Evolutionary conservation across 35 echinoderm and acorn worm genomes (phyloP), one percentile per base, ranked within the genome.

Genomic region (Chiridota heheva): DNA sequence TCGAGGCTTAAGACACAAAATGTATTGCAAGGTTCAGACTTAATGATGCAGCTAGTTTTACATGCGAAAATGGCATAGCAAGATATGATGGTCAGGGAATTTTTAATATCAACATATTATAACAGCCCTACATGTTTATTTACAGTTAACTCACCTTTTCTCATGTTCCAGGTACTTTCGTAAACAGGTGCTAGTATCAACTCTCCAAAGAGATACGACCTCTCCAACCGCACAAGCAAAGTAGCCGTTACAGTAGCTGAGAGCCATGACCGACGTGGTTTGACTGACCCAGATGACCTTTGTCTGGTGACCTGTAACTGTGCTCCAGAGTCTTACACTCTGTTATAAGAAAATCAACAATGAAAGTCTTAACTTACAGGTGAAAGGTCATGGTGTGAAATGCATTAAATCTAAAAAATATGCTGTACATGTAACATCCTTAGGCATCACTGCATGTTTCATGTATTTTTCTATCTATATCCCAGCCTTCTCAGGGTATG

Each of bases 241-340:
- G 84, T 91, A 97, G 22, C 94, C 94, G 2, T 82, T 67, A 60
- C 86, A 33, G 72, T 91, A 91, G 29, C 84, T 91, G 51, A 98
- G 64, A 3, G 84, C 81, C 95, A 98, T 98, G 18, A 98, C 75
- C 12, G 95, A 98, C 44, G 95, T 98, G 3, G 84, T 74, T 51
- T 98, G 95, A 55, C 95, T 98, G 27, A 81, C 90, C 75, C 95
- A 91, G 10, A 98, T 84, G 7, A 98, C 80, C 47, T 87, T 81
- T 12, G 81, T 98, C 40, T 98, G 87, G 56, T 66, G 79, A 16
- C 95, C 95, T 10, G 95, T 88, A 43, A 91, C 84, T 20, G 84
- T 74, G 56, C 86, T 98, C 95, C 95, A 98, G 41, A 98, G 81
- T 53, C 95, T 72, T 18, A 98, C 65, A 41, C 89, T 98, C 95